Base-by-base conservation (phyloP, 2,888 invertebrate genomes). In the Drosophila tripunctata region DNA sequence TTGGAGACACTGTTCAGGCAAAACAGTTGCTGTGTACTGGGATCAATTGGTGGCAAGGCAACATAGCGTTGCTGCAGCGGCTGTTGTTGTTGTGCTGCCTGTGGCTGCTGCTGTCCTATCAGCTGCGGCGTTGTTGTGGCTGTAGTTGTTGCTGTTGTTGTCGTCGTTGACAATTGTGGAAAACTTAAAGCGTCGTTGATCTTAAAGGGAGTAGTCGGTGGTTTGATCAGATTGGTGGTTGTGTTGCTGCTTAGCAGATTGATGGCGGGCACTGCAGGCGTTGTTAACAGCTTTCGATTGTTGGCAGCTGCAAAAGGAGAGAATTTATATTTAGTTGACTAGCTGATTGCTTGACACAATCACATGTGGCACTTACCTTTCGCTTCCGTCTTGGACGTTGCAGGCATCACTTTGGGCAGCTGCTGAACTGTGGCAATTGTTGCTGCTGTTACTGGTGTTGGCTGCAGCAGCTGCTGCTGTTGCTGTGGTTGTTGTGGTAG, bases 1-100 rank as follows among this genome's bases (percentile, higher is more conserved):
- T 91, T 92, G 35, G 90, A 92, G 2, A 91, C 75, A 3, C 91
- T 91, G 62, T 92, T 92, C 8, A 92, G 78, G 21, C 91, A 91
- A 62, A 92, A 92, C 30, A 92, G 60, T 61, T 92, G 92, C 51
- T 91, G 92, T 21, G 90, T 90, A n/a, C 81, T 80, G 2, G 86
- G 88, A 79, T 90, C 90, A 5, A 92, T 90, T 69, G 91, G 90
- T 0, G 92, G 92, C 57, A 92, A 68, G 8, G 91, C 87, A 10
- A 92, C 89, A 65, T 91, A 90, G 15, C 91, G 88, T 51, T 91
- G 87, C 7, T 45, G 58, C 30, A 36, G 61, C 14, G 14, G 48
- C 17, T 4, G 45, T 3, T n/a, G 40, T 14, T n/a, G 64, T 22
- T 10, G 73, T 73, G 81, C 0, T 50, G 50, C n/a, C 2, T 38